Evolutionary conservation across 2,113 vertebrate genomes (phyloP).

Genomic region (Eupsittula cactorum): DNA sequence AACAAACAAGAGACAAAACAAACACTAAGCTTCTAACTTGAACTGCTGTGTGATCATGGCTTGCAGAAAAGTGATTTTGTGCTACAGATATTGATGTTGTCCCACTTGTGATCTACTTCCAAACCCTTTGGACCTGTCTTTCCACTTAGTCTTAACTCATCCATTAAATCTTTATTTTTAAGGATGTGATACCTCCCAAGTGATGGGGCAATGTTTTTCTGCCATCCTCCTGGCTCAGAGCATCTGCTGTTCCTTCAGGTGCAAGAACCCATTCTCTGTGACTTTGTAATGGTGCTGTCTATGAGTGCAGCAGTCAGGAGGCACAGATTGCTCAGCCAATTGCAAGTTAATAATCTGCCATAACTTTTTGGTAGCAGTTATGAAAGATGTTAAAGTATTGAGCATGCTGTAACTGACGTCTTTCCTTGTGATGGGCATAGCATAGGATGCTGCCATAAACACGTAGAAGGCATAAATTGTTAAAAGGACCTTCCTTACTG

Average conservation of each 20-base stretch:
- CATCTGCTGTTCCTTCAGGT: neutral
- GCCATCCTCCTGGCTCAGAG: neutral
- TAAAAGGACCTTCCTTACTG: neutral
- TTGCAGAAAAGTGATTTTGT: neutral
- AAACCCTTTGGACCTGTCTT: neutral
- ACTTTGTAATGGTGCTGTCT: neutral
- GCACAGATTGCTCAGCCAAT: neutral
- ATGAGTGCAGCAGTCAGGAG: neutral
- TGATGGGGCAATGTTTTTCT: neutral
- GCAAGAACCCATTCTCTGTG: neutral
- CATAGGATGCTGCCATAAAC: neutral
- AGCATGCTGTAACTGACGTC: fast-evolving
- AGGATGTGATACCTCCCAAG: neutral
- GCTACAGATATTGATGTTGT: neutral
- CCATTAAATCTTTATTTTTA: neutral
- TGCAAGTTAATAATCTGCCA: neutral
- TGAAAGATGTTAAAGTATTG: neutral
- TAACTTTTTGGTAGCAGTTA: neutral
- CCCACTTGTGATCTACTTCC: neutral
- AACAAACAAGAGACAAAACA: neutral
- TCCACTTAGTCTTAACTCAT: neutral
- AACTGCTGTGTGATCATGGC: neutral
- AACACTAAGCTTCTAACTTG: neutral
- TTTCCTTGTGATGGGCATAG: neutral
- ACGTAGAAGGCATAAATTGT: neutral